Conservation (phyloP, 2,888 invertebrate species). For the Zaprionus bogoriensis region DNA sequence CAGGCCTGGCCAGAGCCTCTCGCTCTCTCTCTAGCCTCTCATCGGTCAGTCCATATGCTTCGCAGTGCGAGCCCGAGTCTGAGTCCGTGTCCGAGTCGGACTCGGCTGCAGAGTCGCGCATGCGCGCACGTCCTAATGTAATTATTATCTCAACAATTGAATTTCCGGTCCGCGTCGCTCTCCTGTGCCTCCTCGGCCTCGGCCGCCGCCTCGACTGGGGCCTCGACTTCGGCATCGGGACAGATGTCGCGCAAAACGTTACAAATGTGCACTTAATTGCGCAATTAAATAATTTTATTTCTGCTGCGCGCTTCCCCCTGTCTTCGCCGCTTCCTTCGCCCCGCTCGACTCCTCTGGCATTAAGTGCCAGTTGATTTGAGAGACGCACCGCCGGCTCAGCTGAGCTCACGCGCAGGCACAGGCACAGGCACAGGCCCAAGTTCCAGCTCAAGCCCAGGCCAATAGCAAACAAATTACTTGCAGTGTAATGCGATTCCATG, state of each 20-base stretch:
- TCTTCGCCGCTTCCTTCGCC: constrained; percentile 6
- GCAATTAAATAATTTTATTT: constrained; percentile 81
- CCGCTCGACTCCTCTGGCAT: constrained; percentile 12
- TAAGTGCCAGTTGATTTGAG: constrained; percentile 49
- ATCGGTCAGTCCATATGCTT: not conserved
- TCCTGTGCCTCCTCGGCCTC: constrained; percentile 14
- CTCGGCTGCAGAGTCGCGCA: constrained; percentile 59
- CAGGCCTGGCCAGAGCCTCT: constrained; percentile 16
- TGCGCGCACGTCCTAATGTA: constrained; percentile 79
- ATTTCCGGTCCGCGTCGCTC: constrained; percentile 76
- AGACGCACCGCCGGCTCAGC: constrained; percentile 1
- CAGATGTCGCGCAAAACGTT: constrained; percentile 80
- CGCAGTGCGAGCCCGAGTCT: constrained; percentile 8
- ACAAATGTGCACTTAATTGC: constrained; percentile 81
- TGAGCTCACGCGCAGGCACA: too few species aligned
- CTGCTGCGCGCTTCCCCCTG: constrained; percentile 48
- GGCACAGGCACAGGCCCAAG: too few species aligned
- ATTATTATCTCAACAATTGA: constrained; percentile 81
- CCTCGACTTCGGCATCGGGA: constrained; percentile 45
- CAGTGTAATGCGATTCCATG: constrained; percentile 10
- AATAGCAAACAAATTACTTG: constrained; percentile 67
- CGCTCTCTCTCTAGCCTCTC: not conserved
- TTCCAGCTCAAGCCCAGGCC: constrained; percentile 6
- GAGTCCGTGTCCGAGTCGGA: constrained; percentile 18
- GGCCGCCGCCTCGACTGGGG: constrained; percentile 18